Conservation (phyloP, 2,113 vertebrate species). For the Pagrus major region DNA sequence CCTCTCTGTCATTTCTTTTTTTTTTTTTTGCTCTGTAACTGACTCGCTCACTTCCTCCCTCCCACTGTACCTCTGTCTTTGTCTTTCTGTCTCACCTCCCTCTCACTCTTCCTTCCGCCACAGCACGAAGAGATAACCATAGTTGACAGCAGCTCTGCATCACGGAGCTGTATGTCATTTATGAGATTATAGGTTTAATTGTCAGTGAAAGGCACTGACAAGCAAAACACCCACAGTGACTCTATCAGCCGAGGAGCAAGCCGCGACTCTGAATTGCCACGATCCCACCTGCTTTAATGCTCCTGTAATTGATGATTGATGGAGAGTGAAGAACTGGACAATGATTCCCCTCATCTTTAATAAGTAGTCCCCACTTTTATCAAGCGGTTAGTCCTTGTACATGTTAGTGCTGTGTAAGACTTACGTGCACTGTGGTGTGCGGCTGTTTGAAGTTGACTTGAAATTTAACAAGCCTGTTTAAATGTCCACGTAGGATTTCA, state of each 20-base stretch:
- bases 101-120: slow-evolving; percentile 41
- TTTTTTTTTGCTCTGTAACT: slow-evolving; percentile 11
- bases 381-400: background rate
- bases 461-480: slow-evolving; percentile 10
- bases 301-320: slow-evolving; percentile 54
- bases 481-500: slow-evolving; percentile 8
- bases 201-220: slow-evolving; percentile 70
- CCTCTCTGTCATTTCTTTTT: slow-evolving; percentile 37
- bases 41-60: slow-evolving; percentile 42
- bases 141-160: slow-evolving; percentile 74
- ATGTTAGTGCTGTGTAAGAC: background rate
- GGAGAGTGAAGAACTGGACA: slow-evolving; percentile 5
- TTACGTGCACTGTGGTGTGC: background rate
- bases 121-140: slow-evolving; percentile 48
- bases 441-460: slow-evolving; percentile 5
- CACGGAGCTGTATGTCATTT: slow-evolving; percentile 55
- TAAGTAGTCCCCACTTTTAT: background rate
- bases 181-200: slow-evolving; percentile 74
- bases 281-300: slow-evolving; percentile 35
- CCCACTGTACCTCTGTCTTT: slow-evolving; percentile 37
- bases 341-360: slow-evolving; percentile 6
- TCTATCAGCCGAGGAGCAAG: slow-evolving; percentile 51
- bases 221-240: slow-evolving; percentile 62
- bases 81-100: slow-evolving; percentile 36
- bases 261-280: slow-evolving; percentile 29